Base-by-base conservation (phyloP, 2,888 invertebrate species). In the Athalia rosae region DNA sequence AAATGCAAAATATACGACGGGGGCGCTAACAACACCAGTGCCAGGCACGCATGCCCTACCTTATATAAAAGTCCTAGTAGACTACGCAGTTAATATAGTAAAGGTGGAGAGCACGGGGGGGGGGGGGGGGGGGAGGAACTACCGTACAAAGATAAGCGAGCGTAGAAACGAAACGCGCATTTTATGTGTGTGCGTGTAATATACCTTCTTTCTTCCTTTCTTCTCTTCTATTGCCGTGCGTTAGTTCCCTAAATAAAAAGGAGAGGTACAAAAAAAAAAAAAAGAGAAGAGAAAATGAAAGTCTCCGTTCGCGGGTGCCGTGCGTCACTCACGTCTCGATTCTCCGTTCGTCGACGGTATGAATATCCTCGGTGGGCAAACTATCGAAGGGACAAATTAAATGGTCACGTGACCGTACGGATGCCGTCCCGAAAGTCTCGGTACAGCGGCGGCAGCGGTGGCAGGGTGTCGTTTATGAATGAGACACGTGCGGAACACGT, bases 1-100 rank as follows among this genome's bases (percentile, higher is more conserved):
- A 87, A 86, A 87, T 86, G 87, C 85, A 86, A 86, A 87, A 86
- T 86, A 84, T 85, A 85, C 83, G 82, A 83, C 81, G 79, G 78
- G 74, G 74, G 76, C 76, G 81, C 81, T 81, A 83, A 82, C 84
- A 81, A 80, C 82, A 81, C 83, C 84, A 84, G 80, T 80, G 79
- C 79, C 82, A 80, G 80, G 80, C 79, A 82, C 79, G 80, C 78
- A 74, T 77, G 74, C 74, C 74, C 74, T 74, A 59, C 48, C 61
- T 74, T 8, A 28, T 2, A 56, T 43, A 58, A 71, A 67, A 67
- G 50, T 67, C 53, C n/a, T n/a, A n/a, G 41, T n/a, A 64, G 47
- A 28, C 28, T 28, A 28, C 28, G 28, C 28, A 28, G 28, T 28
- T 64, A 64, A 13, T 62, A 62, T 41, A 66, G 13, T 13, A 6